These are phyloP conservation scores for Luperina testacea DNA, from an alignment of 2,888 invertebrate genomes.

Conservation along the genomic window DNA sequence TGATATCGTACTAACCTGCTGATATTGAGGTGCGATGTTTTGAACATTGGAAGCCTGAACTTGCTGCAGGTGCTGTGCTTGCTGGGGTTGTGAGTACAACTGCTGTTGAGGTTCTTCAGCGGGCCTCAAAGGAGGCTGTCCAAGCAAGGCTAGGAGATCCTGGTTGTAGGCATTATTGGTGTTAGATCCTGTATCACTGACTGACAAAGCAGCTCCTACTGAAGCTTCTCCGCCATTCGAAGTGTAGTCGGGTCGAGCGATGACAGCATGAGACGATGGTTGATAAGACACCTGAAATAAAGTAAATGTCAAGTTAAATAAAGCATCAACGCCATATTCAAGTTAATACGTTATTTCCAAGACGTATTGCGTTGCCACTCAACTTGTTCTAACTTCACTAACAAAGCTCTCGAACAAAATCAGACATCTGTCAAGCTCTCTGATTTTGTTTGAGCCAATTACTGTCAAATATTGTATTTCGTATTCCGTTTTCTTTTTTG, in stretches of 20 bases:
- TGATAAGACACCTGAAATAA: constrained; percentile 79
- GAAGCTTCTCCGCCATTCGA: constrained; percentile 87
- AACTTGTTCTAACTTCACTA: not conserved
- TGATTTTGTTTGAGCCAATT: constrained; percentile 32
- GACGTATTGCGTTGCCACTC: constrained; percentile 1
- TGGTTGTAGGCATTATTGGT: constrained; percentile 77
- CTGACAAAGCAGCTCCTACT: constrained; percentile 86
- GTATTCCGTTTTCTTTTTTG: constrained; percentile 38
- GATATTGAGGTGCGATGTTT: constrained; percentile 78
- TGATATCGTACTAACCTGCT: constrained; percentile 72
- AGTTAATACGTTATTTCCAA: constrained; percentile 9
- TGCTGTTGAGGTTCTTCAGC: constrained; percentile 77
- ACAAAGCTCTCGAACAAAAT: no score
- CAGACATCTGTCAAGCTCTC: constrained; percentile 23
- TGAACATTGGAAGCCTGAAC: constrained; percentile 75
- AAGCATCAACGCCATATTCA: not conserved
- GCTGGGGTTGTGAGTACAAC: constrained; percentile 73
- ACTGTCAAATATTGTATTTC: constrained; percentile 13
- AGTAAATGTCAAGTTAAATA: constrained; percentile 1
- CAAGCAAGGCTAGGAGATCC: constrained; percentile 81
- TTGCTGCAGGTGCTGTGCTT: constrained; percentile 77
- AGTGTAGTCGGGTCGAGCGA: constrained; percentile 83
- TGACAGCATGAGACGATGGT: constrained; percentile 84
- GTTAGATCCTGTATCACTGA: constrained; percentile 81
- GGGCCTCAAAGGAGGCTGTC: constrained; percentile 75